phyloP scores from a whole-genome alignment of 1,140 invertebrate species.

The Drosophila pallidifrons region DNA sequence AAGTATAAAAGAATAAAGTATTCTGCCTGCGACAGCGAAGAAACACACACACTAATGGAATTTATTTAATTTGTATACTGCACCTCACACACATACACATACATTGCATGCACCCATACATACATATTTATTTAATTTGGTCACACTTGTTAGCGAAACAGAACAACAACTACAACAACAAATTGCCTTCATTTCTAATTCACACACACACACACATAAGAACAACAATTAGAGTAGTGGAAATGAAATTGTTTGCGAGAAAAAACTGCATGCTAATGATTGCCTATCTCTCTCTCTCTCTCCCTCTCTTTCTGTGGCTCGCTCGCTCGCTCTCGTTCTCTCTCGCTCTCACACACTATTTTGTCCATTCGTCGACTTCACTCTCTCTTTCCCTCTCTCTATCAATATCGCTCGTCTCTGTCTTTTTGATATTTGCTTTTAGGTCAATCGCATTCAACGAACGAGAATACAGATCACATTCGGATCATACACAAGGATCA shows the following conservation, averaged over 20 bases:
- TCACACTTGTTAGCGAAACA: neutral
- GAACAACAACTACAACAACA: neutral
- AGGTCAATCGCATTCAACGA: constrained; percentile 78
- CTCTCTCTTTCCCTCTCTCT: constrained; percentile 18
- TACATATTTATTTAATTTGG: constrained; percentile 13
- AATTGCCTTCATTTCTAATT: constrained; percentile 1
- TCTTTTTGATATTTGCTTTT: neutral
- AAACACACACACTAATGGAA: constrained; percentile 25
- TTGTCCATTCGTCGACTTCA: neutral
- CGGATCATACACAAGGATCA: constrained; percentile 99
- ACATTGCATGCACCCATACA: neutral
- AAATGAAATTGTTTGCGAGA: constrained; percentile 4
- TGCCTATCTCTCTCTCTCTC: constrained; percentile 7
- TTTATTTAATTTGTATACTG: constrained; percentile 22
- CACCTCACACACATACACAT: neutral
- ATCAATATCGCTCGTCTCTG: constrained; percentile 10
- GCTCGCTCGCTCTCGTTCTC: neutral
- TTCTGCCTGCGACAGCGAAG: constrained; percentile 22
- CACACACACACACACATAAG: neutral
- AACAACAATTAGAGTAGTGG: neutral
- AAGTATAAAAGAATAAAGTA: constrained; percentile 29
- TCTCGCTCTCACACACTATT: neutral
- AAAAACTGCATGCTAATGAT: constrained; percentile 26
- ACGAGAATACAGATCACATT: constrained; percentile 90
- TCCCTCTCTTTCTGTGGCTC: neutral